Percentiles rank a stretch among this genome's conserved stretches.
These are phyloP conservation scores for Myripristis murdjan DNA, from an alignment of 2,797 vertebrate species.

Conservation along the genomic window DNA sequence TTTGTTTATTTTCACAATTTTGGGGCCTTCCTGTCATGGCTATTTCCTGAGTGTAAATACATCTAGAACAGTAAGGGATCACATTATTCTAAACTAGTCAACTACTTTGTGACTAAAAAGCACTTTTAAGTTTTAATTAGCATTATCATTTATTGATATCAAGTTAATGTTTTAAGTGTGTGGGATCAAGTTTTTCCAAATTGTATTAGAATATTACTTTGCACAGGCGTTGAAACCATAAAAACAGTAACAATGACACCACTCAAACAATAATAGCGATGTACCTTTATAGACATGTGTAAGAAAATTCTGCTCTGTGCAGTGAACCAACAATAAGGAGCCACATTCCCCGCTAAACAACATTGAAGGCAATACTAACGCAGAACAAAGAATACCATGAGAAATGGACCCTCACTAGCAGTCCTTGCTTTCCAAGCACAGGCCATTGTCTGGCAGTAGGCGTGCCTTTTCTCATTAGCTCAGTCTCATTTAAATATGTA, in stretches of 20 bases:
- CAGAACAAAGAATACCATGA: conserved; percentile 59
- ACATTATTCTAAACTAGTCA: background rate
- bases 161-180: background rate
- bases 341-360: conserved; percentile 25
- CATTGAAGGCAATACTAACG: conserved; percentile 24
- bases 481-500: conserved; percentile 74
- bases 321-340: conserved; percentile 25
- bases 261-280: background rate
- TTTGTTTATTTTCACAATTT: no score
- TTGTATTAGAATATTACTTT: background rate
- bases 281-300: background rate
- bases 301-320: conserved; percentile 13
- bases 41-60: background rate
- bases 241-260: background rate
- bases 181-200: background rate
- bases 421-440: conserved; percentile 69
- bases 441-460: conserved; percentile 75
- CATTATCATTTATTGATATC: background rate
- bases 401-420: conserved; percentile 47
- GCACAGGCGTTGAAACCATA: background rate
- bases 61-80: background rate
- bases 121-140: background rate
- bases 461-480: conserved; percentile 82
- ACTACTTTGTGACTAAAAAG: background rate
- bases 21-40: background rate